Percentiles rank a stretch among this genome's conserved stretches.
Evolutionary conservation across 2,797 vertebrate species (phyloP).

Genomic region (Rousettus madagascariensis): DNA sequence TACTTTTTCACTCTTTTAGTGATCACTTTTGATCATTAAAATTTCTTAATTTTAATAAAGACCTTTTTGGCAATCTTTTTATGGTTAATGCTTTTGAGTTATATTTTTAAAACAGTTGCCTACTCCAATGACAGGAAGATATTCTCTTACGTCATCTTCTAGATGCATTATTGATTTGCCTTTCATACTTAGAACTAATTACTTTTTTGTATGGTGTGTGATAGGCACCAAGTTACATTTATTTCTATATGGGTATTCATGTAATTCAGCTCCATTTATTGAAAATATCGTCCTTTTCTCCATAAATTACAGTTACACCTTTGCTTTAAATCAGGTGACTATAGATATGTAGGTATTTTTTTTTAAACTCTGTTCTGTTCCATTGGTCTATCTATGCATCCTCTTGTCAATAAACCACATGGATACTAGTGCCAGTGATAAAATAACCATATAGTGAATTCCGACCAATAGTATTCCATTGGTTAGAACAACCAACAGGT

Average conservation of each 20-base stretch:
- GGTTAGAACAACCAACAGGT: background rate
- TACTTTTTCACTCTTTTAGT: background rate
- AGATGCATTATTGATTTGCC: background rate
- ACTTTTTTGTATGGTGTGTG: background rate
- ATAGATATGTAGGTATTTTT: background rate
- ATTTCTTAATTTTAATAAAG: conserved; percentile 21
- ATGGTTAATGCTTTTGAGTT: background rate
- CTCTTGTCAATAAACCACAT: background rate
- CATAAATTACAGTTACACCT: background rate
- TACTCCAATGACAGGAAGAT: background rate
- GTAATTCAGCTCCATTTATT: background rate
- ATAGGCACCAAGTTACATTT: background rate
- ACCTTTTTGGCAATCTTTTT: background rate
- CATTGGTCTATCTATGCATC: background rate
- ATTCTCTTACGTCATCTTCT: background rate
- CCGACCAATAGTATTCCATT: background rate
- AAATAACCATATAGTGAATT: background rate
- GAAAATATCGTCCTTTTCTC: background rate
- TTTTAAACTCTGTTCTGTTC: background rate
- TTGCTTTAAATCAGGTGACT: background rate
- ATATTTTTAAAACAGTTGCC: background rate
- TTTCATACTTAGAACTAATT: background rate
- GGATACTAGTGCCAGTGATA: background rate
- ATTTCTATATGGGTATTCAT: background rate
- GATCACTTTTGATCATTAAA: background rate